Conservation (phyloP, 2,113 vertebrate species). For the Thymallus thymallus region DNA sequence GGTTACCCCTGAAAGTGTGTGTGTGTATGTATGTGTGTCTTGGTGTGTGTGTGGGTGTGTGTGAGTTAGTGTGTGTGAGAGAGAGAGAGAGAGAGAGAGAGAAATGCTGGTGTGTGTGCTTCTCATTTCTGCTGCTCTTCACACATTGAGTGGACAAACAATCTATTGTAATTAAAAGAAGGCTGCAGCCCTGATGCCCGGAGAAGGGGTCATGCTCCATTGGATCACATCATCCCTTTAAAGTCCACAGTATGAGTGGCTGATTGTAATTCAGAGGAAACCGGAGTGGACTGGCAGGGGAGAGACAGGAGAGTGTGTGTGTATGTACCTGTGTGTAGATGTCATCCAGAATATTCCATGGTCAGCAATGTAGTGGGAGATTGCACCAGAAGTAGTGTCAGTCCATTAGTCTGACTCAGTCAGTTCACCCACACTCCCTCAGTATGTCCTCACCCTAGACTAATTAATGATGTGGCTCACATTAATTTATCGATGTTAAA, state of each 20-base stretch:
- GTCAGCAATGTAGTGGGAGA: conserved; percentile 21
- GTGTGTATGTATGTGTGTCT: conserved; percentile 1
- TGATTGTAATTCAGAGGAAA: conserved; percentile 57
- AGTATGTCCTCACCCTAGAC: conserved; percentile 35
- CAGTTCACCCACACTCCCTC: not conserved
- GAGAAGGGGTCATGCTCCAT: conserved; percentile 47
- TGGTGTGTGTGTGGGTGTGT: not conserved
- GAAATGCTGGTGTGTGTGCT: conserved; percentile 17
- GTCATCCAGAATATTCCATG: conserved; percentile 48
- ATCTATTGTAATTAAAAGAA: conserved; percentile 72
- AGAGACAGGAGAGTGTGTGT: not conserved
- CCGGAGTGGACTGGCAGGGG: conserved; percentile 34
- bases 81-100: not conserved
- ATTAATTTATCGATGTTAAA: conserved; percentile 67
- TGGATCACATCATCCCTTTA: conserved; percentile 63
- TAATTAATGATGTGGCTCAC: conserved; percentile 63
- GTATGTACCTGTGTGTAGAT: conserved; percentile 11
- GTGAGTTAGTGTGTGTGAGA: not conserved
- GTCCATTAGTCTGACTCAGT: conserved; percentile 49
- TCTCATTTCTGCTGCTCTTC: conserved; percentile 61
- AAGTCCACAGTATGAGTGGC: conserved; percentile 40
- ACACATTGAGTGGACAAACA: conserved; percentile 63
- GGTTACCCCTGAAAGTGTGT: not conserved
- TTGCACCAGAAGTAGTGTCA: conserved; percentile 17
- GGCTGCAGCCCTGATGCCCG: conserved; percentile 48